Base-by-base conservation (phyloP, 1,140 invertebrate species). In the Galleria mellonella region DNA sequence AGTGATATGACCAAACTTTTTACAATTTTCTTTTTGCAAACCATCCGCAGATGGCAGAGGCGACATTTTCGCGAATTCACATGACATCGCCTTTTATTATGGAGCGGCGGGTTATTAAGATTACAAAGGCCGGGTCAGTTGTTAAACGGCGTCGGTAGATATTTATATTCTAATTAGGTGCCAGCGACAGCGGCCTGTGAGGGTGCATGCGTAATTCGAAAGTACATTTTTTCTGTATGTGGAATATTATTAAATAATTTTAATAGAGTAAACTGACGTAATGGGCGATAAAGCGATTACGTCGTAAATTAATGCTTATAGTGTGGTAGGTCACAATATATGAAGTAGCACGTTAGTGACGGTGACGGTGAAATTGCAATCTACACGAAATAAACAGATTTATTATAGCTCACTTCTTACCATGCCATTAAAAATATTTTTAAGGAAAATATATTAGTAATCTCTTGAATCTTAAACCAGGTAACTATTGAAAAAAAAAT, bases 141-240 rank as follows among this genome's bases (percentile, higher is more conserved):
- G 57, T 64, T 75, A 68, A 75, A 73, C 59, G 55, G 42, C 52
- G 62, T 56, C 56, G 54, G 61, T 63, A 57, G 67, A 68, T 69
- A 78, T 78, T 76, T 75, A 77, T 78, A 82, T 82, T 82, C 55
- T 72, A 75, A 78, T 78, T 70, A 73, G 62, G 63, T 77, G 74
- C 71, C 66, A 66, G 62, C 64, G 47, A 64, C 70, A 70, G 65
- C 60, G 58, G 40, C 43, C 51, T 48, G 44, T 54, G 59, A 62
- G 72, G 76, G 72, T 77, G 72, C 72, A 81, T 77, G 66, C 53
- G 60, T 76, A 78, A 74, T 76, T 62, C 40, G 33, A 69, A 67
- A 68, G 45, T 67, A 55, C 42, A 32, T 57, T 62, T 62, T 37
- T 62, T 62, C 51, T 60, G 52, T 52, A 28, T 51, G 55, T 48